phyloP scores from a whole-genome alignment of 2,797 vertebrate genomes.

The Eupleurogrammus muticus region DNA sequence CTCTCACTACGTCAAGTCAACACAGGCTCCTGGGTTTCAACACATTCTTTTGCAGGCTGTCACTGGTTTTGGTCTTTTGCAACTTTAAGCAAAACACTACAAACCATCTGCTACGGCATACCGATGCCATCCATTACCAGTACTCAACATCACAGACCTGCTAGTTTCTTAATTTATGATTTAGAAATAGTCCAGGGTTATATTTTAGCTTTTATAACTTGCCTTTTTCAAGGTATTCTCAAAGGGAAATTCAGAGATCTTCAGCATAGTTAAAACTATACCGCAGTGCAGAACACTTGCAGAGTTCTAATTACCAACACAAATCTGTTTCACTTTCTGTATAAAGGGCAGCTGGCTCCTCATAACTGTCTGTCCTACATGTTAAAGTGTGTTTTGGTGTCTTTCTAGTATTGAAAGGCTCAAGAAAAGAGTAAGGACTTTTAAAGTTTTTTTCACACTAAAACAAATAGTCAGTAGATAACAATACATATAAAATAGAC shows the following conservation, averaged over 20 bases:
- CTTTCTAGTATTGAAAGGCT: not conserved
- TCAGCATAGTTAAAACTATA: not conserved
- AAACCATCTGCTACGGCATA: slow-evolving; percentile 36
- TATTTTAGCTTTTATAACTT: not conserved
- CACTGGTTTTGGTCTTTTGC: slow-evolving; percentile 23
- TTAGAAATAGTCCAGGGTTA: not conserved
- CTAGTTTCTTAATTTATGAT: not conserved
- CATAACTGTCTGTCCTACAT: not conserved
- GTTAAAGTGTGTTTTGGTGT: not conserved
- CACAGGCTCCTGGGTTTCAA: slow-evolving; percentile 31
- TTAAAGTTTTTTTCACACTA: no score
- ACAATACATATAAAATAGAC: no score
- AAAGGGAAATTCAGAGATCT: slow-evolving; percentile 4
- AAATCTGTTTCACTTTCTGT: not conserved
- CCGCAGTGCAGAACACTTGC: slow-evolving; percentile 10
- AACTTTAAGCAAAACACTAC: slow-evolving; percentile 17
- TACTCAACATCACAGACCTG: not conserved
- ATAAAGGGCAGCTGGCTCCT: not conserved
- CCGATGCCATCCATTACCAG: not conserved
- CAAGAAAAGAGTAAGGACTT: not conserved
- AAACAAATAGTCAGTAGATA: not conserved
- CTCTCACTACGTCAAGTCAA: slow-evolving; percentile 40
- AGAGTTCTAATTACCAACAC: not conserved
- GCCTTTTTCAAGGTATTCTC: not conserved
- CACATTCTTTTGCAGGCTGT: slow-evolving; percentile 53